These are phyloP conservation scores for Ceratosolen solmsi DNA, from an alignment of 1,140 invertebrate genomes.

Conservation along the genomic window DNA sequence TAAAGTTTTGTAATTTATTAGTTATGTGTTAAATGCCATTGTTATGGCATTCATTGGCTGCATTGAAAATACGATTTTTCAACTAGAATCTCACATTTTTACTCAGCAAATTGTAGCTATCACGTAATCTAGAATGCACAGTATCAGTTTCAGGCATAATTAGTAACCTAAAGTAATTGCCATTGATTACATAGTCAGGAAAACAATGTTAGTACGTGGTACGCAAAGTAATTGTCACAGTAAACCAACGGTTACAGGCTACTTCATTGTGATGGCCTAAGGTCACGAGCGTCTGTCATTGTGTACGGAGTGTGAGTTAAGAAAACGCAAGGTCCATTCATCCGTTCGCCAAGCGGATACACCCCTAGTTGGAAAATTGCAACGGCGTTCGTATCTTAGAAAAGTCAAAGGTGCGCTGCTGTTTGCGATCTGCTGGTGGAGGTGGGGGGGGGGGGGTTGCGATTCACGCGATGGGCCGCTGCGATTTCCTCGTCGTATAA, in stretches of 20 bases:
- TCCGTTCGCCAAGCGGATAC: not conserved
- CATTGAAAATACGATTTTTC: too few relatives aligned
- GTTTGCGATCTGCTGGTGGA: not conserved
- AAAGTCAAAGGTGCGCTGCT: not conserved
- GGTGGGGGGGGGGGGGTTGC: not conserved
- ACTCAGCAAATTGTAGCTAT: not conserved
- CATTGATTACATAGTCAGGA: not conserved
- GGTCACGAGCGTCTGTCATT: not conserved
- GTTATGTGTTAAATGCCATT: too few relatives aligned
- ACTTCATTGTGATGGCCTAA: not conserved
- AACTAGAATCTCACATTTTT: not conserved
- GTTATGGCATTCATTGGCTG: too few relatives aligned
- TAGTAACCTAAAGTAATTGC: not conserved
- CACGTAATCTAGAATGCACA: not conserved
- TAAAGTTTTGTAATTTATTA: too few relatives aligned
- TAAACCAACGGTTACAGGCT: not conserved
- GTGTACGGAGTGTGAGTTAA: not conserved
- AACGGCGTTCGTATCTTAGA: not conserved
- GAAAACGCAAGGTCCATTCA: conserved; percentile 29
- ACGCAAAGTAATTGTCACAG: not conserved
- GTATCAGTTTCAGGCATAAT: not conserved
- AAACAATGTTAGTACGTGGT: not conserved
- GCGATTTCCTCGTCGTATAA: not conserved
- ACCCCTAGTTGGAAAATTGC: not conserved
- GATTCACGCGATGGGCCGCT: not conserved